Base-by-base conservation (phyloP, 2,888 invertebrate species). In the Acronicta psi region DNA sequence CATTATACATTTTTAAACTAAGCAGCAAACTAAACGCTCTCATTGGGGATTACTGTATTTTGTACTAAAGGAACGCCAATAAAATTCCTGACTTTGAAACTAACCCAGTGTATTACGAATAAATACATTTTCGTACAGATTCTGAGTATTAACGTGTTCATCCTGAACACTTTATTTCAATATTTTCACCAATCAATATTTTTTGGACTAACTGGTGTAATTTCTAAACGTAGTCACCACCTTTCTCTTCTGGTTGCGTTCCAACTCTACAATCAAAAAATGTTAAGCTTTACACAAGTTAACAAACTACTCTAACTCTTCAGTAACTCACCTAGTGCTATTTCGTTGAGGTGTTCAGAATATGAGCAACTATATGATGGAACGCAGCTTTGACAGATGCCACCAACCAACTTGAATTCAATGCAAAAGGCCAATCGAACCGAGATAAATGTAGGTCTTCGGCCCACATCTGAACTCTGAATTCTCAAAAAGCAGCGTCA, bases 391-490 rank as follows among this genome's bases (percentile, higher is more conserved):
- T 86, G 86, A 86, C 86, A 85, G 73, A 59, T 82, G 80, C 80
- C 79, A 75, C 81, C 81, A 82, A 75, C 81, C 81, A 82, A 80
- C 85, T 80, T 58, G 83, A 85, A 76, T 81, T 77, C 73, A 49
- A 59, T 66, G 77, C 76, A 70, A 83, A 80, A 78, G 75, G 76
- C 78, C 77, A 45, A 81, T 79, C 83, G 84, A 87, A 89, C 84
- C 81, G 82, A 84, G 86, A 83, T 91, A 88, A 91, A 93, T 92
- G 92, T 93, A 93, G 92, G 83, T 83, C 87, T 88, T 84, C 86
- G 88, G 89, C 82, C 87, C 82, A 78, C 86, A 87, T 80, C 83
- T 79, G 78, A 79, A 80, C 59, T 82, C 79, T 75, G 80, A 81
- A 81, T 68, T 83, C 78, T 76, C 80, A 72, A 72, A 82, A 77